Conservation (phyloP, 2,113 vertebrate genomes). For the Orthonyx spaldingii region DNA sequence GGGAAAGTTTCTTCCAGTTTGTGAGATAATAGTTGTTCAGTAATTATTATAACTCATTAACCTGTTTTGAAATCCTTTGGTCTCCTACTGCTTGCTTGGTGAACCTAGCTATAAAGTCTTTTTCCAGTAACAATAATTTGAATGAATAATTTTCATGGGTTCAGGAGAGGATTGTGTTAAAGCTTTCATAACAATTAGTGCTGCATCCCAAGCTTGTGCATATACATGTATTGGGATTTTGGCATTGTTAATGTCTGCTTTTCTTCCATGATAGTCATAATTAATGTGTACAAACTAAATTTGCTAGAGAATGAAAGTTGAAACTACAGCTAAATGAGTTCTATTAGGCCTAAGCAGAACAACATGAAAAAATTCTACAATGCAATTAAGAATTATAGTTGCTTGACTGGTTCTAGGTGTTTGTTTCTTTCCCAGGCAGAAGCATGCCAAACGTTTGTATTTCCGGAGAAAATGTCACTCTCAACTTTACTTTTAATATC, state of each 20-base stretch:
- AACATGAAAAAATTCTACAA: slow-evolving; percentile 8
- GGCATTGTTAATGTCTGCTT: slow-evolving; percentile 3
- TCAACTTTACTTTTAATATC: neutral
- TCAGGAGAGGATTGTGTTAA: neutral
- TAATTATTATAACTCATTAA: neutral
- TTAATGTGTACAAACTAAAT: slow-evolving; percentile 34
- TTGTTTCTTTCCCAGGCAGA: slow-evolving; percentile 23
- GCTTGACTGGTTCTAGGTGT: slow-evolving; percentile 23
- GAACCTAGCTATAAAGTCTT: neutral
- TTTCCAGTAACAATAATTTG: neutral
- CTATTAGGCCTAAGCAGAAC: slow-evolving; percentile 22
- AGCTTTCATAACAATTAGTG: slow-evolving; percentile 19
- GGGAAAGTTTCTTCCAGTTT: neutral
- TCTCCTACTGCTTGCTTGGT: neutral
- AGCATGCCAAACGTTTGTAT: neutral
- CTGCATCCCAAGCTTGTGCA: neutral
- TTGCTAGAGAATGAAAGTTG: neutral
- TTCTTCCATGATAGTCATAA: slow-evolving; percentile 8
- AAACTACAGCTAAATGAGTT: slow-evolving; percentile 39
- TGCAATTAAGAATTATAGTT: slow-evolving; percentile 52
- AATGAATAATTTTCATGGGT: slow-evolving; percentile 8
- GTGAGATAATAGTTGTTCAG: neutral
- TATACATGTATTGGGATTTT: neutral
- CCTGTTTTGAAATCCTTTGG: slow-evolving; percentile 15
- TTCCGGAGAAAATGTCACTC: neutral